Conservation (phyloP, 2,888 invertebrate species). For the Cephalotes varians region DNA sequence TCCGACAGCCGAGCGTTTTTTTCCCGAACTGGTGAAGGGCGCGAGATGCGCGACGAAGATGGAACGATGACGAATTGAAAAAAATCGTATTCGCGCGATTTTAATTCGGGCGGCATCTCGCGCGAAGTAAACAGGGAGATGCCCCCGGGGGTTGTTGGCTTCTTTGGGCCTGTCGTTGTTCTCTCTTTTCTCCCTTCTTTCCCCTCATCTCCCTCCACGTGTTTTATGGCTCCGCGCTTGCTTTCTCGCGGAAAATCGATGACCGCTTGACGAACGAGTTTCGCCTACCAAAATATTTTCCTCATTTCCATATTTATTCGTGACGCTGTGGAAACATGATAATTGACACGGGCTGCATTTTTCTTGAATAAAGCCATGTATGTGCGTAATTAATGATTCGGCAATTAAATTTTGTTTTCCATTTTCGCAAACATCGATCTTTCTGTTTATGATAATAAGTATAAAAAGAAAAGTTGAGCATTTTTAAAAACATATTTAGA, state of each 20-base stretch:
- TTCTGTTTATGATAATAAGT: neutral
- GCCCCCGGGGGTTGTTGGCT: slow-evolving; percentile 33
- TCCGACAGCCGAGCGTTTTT: neutral
- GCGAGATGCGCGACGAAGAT: neutral
- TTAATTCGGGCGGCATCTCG: neutral
- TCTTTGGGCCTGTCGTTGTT: slow-evolving; percentile 46
- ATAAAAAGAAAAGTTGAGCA: neutral
- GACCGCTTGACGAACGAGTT: slow-evolving; percentile 3
- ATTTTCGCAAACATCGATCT: neutral
- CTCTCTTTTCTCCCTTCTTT: neutral
- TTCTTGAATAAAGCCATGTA: neutral
- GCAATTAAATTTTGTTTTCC: too few species aligned
- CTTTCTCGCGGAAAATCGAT: slow-evolving; percentile 39
- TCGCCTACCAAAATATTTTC: slow-evolving; percentile 19
- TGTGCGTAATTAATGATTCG: neutral
- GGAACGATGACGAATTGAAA: neutral
- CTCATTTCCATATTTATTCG: slow-evolving; percentile 2
- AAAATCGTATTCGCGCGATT: neutral
- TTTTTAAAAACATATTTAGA: neutral
- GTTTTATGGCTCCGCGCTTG: slow-evolving; percentile 33
- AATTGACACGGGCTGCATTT: neutral
- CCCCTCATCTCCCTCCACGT: neutral
- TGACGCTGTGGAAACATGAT: neutral
- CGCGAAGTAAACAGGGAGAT: slow-evolving; percentile 16
- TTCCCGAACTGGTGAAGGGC: neutral